phyloP scores from a whole-genome alignment of 2,797 vertebrate species.

The Pogoniulus pusillus region DNA sequence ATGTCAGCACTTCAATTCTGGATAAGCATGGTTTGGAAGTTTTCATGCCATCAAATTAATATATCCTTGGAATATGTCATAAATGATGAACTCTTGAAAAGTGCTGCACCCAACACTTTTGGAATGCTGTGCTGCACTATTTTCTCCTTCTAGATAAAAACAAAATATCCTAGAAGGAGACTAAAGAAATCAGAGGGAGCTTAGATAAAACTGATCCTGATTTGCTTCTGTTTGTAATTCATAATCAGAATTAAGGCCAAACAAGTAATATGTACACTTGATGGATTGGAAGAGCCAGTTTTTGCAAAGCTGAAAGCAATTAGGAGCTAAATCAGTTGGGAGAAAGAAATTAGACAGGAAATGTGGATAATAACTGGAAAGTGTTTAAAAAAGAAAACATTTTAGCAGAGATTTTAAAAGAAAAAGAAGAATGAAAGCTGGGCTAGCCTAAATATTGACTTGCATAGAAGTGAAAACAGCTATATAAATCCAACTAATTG shows the following conservation, averaged over 20 bases:
- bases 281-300: slow-evolving; percentile 31
- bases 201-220: slow-evolving; percentile 9
- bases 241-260: slow-evolving; percentile 44
- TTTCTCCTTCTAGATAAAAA: slow-evolving; percentile 2
- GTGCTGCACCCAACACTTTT: slow-evolving; percentile 19
- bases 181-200: slow-evolving; percentile 16
- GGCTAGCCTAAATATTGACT: slow-evolving; percentile 4
- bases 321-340: slow-evolving; percentile 31
- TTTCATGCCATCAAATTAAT: slow-evolving; percentile 35
- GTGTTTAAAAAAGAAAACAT: slow-evolving; percentile 57
- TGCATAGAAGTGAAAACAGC: background rate
- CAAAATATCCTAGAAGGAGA: background rate
- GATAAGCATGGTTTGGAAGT: slow-evolving; percentile 25
- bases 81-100: slow-evolving; percentile 41
- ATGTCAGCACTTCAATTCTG: slow-evolving; percentile 29
- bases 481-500: slow-evolving; percentile 28
- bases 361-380: slow-evolving; percentile 53
- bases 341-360: slow-evolving; percentile 59
- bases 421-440: background rate
- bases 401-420: slow-evolving; percentile 11
- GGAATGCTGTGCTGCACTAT: background rate
- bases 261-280: slow-evolving; percentile 20
- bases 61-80: slow-evolving; percentile 23
- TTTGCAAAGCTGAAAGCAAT: slow-evolving; percentile 61
- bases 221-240: slow-evolving; percentile 40